Evolutionary conservation across 2,888 invertebrate genomes (phyloP).

Genomic region (Chaetogeoica ovagalla): DNA sequence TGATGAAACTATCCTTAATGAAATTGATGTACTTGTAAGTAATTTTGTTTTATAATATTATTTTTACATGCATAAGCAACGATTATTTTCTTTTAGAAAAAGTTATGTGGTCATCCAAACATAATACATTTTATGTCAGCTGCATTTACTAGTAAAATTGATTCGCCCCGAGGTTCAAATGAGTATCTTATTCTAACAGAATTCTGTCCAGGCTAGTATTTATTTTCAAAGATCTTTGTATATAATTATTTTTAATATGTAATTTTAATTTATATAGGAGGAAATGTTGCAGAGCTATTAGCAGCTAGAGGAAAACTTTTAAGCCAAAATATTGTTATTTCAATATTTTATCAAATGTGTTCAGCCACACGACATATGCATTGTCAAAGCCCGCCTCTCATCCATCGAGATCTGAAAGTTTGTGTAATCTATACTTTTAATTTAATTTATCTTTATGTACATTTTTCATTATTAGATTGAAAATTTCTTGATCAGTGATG

Average conservation of each 20-base stretch:
- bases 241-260: neutral
- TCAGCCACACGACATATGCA: slow-evolving; percentile 93
- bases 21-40: slow-evolving; percentile 72
- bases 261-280: slow-evolving; percentile 60
- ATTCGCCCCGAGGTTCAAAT: slow-evolving; percentile 77
- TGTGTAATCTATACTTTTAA: slow-evolving; percentile 9
- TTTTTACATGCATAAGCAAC: slow-evolving; percentile 15
- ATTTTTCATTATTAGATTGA: slow-evolving; percentile 67
- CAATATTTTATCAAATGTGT: slow-evolving; percentile 89
- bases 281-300: slow-evolving; percentile 70
- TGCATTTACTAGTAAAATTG: slow-evolving; percentile 75
- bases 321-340: slow-evolving; percentile 72
- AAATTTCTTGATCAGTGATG: slow-evolving; percentile 85
- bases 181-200: slow-evolving; percentile 93
- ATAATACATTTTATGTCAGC: slow-evolving; percentile 89
- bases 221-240: slow-evolving; percentile 10
- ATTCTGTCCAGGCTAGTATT: slow-evolving; percentile 75
- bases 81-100: slow-evolving; percentile 65
- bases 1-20: slow-evolving; percentile 76
- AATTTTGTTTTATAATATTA: slow-evolving; percentile 55
- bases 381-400: slow-evolving; percentile 78
- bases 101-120: slow-evolving; percentile 87
- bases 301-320: slow-evolving; percentile 67
- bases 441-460: neutral
- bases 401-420: slow-evolving; percentile 93